Percentiles rank a stretch among this genome's conserved stretches.
phyloP scores from a whole-genome alignment of 1,140 invertebrate species.

The Temnothorax nylanderi region DNA sequence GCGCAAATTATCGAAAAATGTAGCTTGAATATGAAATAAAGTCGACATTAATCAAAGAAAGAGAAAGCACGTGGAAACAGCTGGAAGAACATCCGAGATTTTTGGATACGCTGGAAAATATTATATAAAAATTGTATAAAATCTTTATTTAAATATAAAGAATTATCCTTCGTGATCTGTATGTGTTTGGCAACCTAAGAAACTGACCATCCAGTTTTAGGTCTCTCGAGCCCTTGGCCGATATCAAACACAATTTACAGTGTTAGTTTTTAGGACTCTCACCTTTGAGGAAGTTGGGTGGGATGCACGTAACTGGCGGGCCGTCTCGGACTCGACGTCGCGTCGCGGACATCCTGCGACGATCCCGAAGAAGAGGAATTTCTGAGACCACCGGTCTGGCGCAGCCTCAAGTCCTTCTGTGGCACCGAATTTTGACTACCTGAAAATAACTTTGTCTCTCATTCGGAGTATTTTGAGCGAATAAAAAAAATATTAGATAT shows the following conservation, averaged over 20 bases:
- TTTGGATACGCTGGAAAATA: not conserved
- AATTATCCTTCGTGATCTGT: not conserved
- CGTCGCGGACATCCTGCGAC: conserved; percentile 80
- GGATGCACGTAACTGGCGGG: conserved; percentile 80
- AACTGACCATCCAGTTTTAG: not conserved
- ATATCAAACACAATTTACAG: not conserved
- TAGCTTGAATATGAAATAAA: not conserved
- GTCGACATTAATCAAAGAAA: not conserved
- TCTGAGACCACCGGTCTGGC: conserved; percentile 76
- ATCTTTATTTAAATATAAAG: not conserved
- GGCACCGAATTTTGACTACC: conserved; percentile 79
- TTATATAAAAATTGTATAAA: not conserved
- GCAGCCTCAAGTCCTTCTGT: conserved; percentile 80
- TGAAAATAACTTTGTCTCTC: conserved; percentile 62
- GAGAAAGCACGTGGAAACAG: too few species aligned
- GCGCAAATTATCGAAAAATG: not conserved
- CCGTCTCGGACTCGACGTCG: conserved; percentile 79
- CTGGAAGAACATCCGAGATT: not conserved
- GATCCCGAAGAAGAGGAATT: conserved; percentile 80
- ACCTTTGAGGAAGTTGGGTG: conserved; percentile 84
- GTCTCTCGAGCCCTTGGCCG: not conserved
- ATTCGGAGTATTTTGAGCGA: not conserved
- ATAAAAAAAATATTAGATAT: not conserved
- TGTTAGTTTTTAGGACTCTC: not conserved
- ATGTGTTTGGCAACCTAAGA: not conserved